phyloP scores from a whole-genome alignment of 2,113 vertebrate genomes.

The Corydoras maculifer region DNA sequence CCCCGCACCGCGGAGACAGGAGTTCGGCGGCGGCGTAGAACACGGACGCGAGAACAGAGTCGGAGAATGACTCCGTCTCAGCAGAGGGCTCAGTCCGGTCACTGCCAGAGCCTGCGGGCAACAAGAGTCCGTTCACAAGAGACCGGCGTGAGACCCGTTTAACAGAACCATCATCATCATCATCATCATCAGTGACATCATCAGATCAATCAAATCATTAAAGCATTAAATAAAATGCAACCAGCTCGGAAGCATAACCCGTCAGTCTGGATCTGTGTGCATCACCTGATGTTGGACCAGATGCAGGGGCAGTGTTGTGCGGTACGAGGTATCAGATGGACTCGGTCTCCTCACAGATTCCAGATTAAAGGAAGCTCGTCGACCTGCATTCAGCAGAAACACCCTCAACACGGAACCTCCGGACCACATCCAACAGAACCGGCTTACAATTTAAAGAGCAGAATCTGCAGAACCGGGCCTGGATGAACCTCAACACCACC shows the following conservation, averaged over 20 bases:
- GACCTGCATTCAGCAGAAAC: slow-evolving; percentile 58
- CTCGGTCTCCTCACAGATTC: slow-evolving; percentile 92
- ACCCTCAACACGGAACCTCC: too few species aligned
- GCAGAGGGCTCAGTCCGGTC: slow-evolving; percentile 86
- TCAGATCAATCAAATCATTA: too few species aligned
- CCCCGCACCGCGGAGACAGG: slow-evolving; percentile 66
- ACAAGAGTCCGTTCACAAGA: neutral
- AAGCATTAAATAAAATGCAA: too few species aligned
- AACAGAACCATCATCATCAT: too few species aligned
- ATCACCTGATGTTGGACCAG: slow-evolving; percentile 92
- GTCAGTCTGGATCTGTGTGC: neutral
- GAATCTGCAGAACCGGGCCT: too few species aligned
- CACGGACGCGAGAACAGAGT: slow-evolving; percentile 75
- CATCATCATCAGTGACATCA: too few species aligned
- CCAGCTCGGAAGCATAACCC: too few species aligned
- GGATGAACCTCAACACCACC: too few species aligned
- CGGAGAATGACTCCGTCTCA: slow-evolving; percentile 90
- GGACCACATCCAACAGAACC: too few species aligned
- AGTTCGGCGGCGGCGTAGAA: slow-evolving; percentile 77
- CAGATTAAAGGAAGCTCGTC: slow-evolving; percentile 93
- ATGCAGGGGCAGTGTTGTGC: slow-evolving; percentile 87
- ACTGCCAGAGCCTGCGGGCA: slow-evolving; percentile 69
- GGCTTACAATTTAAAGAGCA: too few species aligned
- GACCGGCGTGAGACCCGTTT: too few species aligned
- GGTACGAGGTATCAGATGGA: slow-evolving; percentile 79